phyloP scores from a whole-genome alignment of 2,888 invertebrate species.

The Cloeon dipterum region DNA sequence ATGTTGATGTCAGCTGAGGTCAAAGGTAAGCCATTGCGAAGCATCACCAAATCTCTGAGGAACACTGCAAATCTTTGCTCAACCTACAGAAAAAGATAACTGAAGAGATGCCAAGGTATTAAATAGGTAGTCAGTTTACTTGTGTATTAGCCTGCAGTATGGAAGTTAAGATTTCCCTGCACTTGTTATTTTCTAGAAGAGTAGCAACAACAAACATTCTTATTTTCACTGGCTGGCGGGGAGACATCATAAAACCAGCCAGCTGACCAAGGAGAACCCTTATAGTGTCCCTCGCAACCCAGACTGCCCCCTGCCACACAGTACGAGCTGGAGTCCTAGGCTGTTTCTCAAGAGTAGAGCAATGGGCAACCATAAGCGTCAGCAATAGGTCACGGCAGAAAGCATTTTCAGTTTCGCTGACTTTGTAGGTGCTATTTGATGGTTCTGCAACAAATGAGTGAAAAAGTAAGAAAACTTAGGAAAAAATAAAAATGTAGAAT shows the following conservation, averaged over 20 bases:
- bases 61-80: conserved; percentile 23
- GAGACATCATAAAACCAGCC: conserved; percentile 22
- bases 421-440: conserved; percentile 11
- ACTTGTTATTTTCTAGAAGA: conserved; percentile 20
- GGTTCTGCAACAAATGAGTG: conserved; percentile 5
- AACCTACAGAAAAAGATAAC: conserved; percentile 11
- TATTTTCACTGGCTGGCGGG: conserved; percentile 20
- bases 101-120: neutral
- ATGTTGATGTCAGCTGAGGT: conserved; percentile 18
- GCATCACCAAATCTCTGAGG: conserved; percentile 20
- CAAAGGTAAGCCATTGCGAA: conserved; percentile 14
- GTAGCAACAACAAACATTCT: conserved; percentile 21
- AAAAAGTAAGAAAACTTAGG: neutral
- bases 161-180: conserved; percentile 19
- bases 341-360: conserved; percentile 15
- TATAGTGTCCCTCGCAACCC: conserved; percentile 14
- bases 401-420: conserved; percentile 17
- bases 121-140: conserved; percentile 10
- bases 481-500: neutral
- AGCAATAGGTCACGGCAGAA: no score
- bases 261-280: conserved; percentile 21
- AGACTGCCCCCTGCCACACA: conserved; percentile 11
- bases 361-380: no score
- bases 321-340: conserved; percentile 8
- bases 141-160: conserved; percentile 20